Percentiles rank a stretch among this genome's conserved stretches.
phyloP scores from a whole-genome alignment of 2,113 vertebrate genomes.

The Saguinus midas region DNA sequence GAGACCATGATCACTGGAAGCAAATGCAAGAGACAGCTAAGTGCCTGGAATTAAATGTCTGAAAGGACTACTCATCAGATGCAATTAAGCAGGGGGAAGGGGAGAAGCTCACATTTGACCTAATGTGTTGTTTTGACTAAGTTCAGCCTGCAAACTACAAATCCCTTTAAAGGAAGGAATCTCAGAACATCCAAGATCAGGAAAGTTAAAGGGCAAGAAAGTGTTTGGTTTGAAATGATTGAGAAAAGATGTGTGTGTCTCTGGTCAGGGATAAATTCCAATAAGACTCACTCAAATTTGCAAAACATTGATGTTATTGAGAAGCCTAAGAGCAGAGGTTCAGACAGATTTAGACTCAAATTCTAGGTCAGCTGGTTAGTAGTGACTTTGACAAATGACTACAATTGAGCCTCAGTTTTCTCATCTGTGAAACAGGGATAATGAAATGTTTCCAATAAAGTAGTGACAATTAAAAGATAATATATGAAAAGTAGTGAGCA shows the following conservation, averaged over 20 bases:
- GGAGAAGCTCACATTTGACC: background rate
- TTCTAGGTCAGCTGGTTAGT: background rate
- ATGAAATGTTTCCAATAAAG: background rate
- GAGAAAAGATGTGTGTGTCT: background rate
- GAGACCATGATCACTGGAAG: background rate
- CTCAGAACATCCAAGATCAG: background rate
- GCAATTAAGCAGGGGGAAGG: background rate
- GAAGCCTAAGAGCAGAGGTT: background rate
- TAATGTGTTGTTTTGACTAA: conserved; percentile 28
- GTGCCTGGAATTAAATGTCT: background rate
- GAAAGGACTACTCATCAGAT: background rate
- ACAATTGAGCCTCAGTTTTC: background rate
- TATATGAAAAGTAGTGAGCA: background rate
- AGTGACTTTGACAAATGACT: background rate
- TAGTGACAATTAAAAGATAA: background rate
- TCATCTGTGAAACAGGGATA: background rate
- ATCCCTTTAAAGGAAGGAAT: conserved; percentile 25
- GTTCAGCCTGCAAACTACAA: background rate
- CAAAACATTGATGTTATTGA: background rate
- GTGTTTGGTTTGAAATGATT: conserved; percentile 30
- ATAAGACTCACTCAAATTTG: background rate
- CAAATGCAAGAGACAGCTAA: conserved; percentile 41
- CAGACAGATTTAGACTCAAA: background rate
- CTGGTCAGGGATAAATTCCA: background rate
- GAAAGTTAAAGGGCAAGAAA: conserved; percentile 22